phyloP scores from a whole-genome alignment of 2,113 vertebrate species.

The Oceanodroma tethys region DNA sequence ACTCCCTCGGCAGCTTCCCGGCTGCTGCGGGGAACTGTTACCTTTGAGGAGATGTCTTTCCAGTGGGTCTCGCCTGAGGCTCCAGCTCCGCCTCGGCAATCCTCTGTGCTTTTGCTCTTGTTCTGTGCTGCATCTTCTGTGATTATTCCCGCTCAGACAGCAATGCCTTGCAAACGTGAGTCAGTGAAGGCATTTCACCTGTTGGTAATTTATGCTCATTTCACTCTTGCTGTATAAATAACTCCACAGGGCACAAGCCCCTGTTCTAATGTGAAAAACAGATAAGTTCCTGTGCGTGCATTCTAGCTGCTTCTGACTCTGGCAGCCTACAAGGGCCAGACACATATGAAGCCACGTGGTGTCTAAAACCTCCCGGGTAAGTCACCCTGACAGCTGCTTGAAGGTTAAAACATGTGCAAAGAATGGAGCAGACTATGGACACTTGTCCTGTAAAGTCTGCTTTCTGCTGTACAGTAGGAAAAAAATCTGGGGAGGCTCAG shows the following conservation, averaged over 20 bases:
- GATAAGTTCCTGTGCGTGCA: not conserved
- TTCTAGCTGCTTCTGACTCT: not conserved
- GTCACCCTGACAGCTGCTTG: not conserved
- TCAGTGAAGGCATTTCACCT: not conserved
- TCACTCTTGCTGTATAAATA: not conserved
- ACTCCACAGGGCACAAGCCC: not conserved
- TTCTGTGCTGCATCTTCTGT: not conserved
- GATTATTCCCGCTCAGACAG: not conserved
- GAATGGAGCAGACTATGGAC: not conserved
- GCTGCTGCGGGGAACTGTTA: not conserved
- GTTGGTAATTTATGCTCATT: not conserved
- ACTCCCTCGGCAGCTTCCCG: not conserved
- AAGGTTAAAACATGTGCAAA: not conserved
- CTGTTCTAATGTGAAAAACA: not conserved
- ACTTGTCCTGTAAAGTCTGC: not conserved
- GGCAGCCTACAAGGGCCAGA: not conserved
- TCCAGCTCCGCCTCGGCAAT: not conserved
- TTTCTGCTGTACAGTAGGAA: not conserved
- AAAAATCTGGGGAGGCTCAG: not conserved
- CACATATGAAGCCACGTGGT: not conserved
- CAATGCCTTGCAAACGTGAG: not conserved
- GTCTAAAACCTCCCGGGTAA: not conserved
- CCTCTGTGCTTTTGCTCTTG: not conserved
- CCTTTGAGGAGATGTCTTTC: not conserved
- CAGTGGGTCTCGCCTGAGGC: not conserved